phyloP scores from a whole-genome alignment of 2,113 vertebrate genomes.

The Lepus europaeus region DNA sequence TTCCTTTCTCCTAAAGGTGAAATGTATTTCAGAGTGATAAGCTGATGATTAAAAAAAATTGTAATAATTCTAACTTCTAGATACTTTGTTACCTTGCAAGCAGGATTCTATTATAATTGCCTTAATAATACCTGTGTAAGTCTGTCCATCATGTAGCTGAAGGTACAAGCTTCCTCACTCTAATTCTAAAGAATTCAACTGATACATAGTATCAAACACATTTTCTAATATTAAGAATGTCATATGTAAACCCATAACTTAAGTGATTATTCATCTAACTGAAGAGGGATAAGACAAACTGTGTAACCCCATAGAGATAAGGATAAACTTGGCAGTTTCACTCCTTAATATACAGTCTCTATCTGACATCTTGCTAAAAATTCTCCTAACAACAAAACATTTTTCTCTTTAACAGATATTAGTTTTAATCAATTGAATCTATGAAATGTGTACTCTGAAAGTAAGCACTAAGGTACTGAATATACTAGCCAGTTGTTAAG shows the following conservation, averaged over 20 bases:
- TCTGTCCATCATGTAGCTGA: not conserved
- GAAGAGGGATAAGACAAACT: not conserved
- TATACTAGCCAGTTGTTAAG: not conserved
- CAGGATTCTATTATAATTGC: not conserved
- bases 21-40: not conserved
- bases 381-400: not conserved
- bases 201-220: not conserved
- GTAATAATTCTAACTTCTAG: constrained; percentile 5
- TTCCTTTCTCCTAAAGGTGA: not conserved
- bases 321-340: not conserved
- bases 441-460: not conserved
- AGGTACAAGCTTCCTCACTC: constrained; percentile 11
- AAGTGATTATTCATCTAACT: not conserved
- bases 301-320: not conserved
- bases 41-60: constrained; percentile 10
- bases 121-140: not conserved
- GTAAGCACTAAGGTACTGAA: not conserved
- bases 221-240: constrained; percentile 37
- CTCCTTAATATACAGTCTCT: not conserved
- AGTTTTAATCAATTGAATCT: not conserved
- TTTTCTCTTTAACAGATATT: not conserved
- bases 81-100: not conserved
- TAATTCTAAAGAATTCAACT: constrained; percentile 3
- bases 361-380: constrained; percentile 3
- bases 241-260: not conserved